A percentile compares a stretch with the other conserved stretches of the same genome.
These are phyloP conservation scores for Psilanteris sp. DNA, from an alignment of 1,140 invertebrate genomes.

Conservation along the genomic window DNA sequence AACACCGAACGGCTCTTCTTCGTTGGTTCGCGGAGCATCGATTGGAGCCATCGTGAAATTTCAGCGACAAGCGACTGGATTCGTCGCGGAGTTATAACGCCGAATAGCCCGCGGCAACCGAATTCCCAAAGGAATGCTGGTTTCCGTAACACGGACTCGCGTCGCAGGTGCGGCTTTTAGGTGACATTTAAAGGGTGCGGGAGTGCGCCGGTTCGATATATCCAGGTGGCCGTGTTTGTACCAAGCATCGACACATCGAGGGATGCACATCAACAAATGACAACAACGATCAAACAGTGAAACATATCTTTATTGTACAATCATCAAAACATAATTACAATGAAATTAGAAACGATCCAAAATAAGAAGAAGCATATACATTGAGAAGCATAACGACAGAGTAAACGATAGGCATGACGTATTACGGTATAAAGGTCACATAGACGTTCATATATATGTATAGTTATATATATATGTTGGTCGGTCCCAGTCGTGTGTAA, in stretches of 20 bases:
- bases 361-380: constrained; percentile 35
- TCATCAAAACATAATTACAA: constrained; percentile 32
- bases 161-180: constrained; percentile 23
- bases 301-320: constrained; percentile 40
- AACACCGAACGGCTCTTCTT: too few species aligned
- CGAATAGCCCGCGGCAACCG: background rate
- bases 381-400: constrained; percentile 40
- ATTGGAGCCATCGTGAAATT: too few species aligned
- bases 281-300: constrained; percentile 36
- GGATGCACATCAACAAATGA: constrained; percentile 51
- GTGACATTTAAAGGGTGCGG: constrained; percentile 38
- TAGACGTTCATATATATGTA: constrained; percentile 12
- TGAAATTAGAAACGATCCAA: constrained; percentile 30
- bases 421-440: constrained; percentile 26
- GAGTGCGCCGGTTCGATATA: constrained; percentile 19
- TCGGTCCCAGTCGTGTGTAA: constrained; percentile 26
- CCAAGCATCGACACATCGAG: constrained; percentile 39
- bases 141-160: background rate
- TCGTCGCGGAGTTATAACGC: too few species aligned
- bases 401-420: constrained; percentile 23
- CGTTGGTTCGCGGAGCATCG: too few species aligned
- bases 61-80: too few species aligned
- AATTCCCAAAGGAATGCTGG: background rate
- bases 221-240: constrained; percentile 15
- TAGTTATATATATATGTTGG: constrained; percentile 24